Evolutionary conservation across 2,888 invertebrate genomes (phyloP).

Genomic region (Rhopalosiphum nymphaeae): DNA sequence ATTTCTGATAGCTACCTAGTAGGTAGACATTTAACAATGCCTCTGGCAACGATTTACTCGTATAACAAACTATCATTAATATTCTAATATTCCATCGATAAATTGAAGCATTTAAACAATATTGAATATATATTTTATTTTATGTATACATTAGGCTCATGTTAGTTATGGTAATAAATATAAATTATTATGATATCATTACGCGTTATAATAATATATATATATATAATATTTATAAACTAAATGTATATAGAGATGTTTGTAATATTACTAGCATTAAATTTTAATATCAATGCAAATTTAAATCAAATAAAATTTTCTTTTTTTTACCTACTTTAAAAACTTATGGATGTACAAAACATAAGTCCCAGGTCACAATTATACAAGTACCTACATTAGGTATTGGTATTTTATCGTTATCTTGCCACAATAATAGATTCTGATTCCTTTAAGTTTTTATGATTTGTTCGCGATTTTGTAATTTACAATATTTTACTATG

Average conservation of each 20-base stretch:
- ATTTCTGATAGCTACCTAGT: background rate
- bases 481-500: background rate
- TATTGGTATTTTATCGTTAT: background rate
- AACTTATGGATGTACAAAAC: background rate
- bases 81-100: background rate
- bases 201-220: background rate
- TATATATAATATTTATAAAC: no score
- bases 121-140: no score
- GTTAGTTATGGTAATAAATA: background rate
- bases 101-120: background rate
- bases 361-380: background rate
- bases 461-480: background rate
- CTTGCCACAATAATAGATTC: background rate
- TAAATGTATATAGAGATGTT: no score
- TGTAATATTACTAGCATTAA: background rate
- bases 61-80: background rate
- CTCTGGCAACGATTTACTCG: background rate
- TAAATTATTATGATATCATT: background rate
- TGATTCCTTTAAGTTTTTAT: background rate
- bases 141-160: background rate
- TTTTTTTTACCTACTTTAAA: background rate
- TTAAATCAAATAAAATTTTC: background rate
- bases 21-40: background rate
- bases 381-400: background rate
- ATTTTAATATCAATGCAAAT: background rate